phyloP scores from a whole-genome alignment of 37 sponge, comb jelly and placozoan species.

The Aplysina aerophoba region DNA sequence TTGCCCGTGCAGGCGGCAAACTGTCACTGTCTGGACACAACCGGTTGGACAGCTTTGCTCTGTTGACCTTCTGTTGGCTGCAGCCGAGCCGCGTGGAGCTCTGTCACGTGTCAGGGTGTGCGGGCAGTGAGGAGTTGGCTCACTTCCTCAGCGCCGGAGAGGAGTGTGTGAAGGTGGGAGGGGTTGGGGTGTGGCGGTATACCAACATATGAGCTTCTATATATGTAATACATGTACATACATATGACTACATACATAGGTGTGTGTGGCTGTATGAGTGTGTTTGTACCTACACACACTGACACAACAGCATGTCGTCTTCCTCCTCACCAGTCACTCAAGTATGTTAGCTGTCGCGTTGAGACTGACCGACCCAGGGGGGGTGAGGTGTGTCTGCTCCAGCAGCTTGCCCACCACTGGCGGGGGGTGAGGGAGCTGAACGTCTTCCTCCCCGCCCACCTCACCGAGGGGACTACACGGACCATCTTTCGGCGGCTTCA shows the following conservation, averaged over 20 bases:
- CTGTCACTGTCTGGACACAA: background rate
- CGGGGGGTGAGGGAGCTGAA: background rate
- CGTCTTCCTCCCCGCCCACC: background rate
- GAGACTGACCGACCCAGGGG: background rate
- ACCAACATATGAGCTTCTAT: background rate
- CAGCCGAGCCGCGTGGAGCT: slow-evolving; percentile 5
- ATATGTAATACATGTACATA: too few species aligned
- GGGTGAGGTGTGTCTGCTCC: background rate
- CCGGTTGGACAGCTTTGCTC: background rate
- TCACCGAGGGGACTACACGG: too few species aligned
- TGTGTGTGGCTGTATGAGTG: background rate
- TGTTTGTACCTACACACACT: background rate
- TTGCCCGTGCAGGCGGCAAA: background rate
- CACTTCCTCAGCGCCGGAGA: background rate
- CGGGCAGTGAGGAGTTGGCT: background rate
- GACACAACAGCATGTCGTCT: background rate
- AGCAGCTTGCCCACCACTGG: background rate
- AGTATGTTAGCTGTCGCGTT: background rate
- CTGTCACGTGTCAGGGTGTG: slow-evolving; percentile 12
- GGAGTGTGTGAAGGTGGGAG: background rate
- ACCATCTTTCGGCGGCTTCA: too few species aligned
- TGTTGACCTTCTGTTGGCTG: background rate
- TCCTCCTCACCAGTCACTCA: background rate
- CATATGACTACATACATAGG: background rate
- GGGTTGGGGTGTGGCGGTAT: background rate